Conservation (phyloP, 1,140 invertebrate genomes). For the Lamellibrachia luymesi region DNA sequence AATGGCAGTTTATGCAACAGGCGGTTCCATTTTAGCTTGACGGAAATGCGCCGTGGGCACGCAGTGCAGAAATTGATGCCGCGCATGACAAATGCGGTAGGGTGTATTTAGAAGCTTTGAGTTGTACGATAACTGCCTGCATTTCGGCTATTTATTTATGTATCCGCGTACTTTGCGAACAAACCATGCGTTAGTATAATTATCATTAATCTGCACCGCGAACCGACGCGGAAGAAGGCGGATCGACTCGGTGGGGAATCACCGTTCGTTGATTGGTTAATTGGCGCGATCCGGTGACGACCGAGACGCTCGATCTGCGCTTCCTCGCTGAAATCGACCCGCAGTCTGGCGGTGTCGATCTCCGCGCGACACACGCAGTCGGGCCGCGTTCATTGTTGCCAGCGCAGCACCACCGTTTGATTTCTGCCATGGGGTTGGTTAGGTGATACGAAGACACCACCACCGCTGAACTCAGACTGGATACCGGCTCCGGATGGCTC, state of each 20-base stretch:
- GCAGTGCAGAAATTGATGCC: not conserved
- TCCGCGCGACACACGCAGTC: not conserved
- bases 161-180: not conserved
- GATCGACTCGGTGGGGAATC: not conserved
- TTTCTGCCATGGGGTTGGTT: not conserved
- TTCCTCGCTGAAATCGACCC: not conserved
- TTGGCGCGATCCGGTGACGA: not conserved
- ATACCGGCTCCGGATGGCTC: not conserved
- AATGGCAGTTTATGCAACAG: not conserved
- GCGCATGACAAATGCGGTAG: not conserved
- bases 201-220: not conserved
- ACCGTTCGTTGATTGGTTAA: conserved; percentile 4
- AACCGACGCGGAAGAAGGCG: not conserved
- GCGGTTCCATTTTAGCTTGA: not conserved
- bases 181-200: not conserved
- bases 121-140: not conserved
- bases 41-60: not conserved
- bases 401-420: not conserved
- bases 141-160: not conserved
- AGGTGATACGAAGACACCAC: not conserved
- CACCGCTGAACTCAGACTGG: not conserved
- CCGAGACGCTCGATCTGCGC: not conserved
- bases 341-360: not conserved
- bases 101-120: not conserved
- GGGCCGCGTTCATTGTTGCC: not conserved